phyloP scores from a whole-genome alignment of 2,113 vertebrate genomes.

The Excalfactoria chinensis region DNA sequence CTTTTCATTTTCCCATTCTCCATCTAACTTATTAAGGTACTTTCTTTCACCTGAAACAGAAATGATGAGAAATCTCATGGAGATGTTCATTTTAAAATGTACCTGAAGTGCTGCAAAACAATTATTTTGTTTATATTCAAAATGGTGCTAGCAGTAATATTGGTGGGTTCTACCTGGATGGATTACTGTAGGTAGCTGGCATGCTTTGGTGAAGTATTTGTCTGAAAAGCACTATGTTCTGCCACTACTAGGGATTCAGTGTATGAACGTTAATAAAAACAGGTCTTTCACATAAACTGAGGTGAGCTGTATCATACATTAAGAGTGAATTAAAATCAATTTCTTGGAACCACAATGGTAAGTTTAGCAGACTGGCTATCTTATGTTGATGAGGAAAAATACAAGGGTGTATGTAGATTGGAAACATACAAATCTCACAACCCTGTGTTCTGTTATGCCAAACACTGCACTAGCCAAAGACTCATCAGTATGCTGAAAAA shows the following conservation, averaged over 20 bases:
- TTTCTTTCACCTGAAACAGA: neutral
- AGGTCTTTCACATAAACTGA: neutral
- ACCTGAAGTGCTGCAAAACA: neutral
- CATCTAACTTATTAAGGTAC: neutral
- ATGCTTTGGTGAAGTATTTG: neutral
- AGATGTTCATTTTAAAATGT: neutral
- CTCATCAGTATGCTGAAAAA: neutral
- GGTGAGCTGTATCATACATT: neutral
- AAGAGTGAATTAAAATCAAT: neutral
- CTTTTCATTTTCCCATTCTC: neutral
- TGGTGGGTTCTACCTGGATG: neutral
- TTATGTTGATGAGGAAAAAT: neutral
- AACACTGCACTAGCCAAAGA: neutral
- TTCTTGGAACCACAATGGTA: neutral
- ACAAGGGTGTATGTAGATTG: neutral
- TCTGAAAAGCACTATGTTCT: neutral
- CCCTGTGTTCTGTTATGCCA: neutral
- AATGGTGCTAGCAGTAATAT: neutral
- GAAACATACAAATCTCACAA: neutral
- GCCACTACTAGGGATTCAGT: neutral
- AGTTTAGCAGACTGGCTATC: neutral
- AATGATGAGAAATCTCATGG: neutral
- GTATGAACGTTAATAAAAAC: neutral
- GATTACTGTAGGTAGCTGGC: neutral
- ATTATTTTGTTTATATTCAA: neutral